phyloP scores from a whole-genome alignment of 30 jellyfish, hydroid and myxozoan genomes.

The Catostylus mosaicus region DNA sequence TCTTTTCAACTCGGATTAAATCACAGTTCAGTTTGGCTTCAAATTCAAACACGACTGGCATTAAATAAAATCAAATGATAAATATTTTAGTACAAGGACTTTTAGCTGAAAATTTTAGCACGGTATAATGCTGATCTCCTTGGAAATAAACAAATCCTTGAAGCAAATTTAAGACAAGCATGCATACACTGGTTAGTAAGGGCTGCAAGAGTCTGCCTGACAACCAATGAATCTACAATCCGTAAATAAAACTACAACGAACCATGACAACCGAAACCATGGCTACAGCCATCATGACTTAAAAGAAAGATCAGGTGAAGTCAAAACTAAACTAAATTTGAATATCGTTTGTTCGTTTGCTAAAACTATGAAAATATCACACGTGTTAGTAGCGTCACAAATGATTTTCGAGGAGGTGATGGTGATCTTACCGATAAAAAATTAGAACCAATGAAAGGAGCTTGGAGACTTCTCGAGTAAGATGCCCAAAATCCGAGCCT shows the following conservation, averaged over 20 bases:
- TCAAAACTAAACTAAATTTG: not conserved
- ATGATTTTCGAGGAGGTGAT: slow-evolving; percentile 9
- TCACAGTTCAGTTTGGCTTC: too few species aligned
- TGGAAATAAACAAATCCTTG: not conserved
- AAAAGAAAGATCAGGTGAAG: slow-evolving; percentile 19
- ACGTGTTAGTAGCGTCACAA: slow-evolving; percentile 34
- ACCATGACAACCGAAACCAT: slow-evolving; percentile 10
- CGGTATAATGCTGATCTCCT: too few species aligned
- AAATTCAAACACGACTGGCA: too few species aligned
- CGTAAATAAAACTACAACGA: too few species aligned
- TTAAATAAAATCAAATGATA: too few species aligned
- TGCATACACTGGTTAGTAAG: too few species aligned
- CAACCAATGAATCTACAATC: too few species aligned
- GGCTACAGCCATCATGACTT: not conserved
- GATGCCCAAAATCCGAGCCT: not conserved
- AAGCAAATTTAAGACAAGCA: too few species aligned
- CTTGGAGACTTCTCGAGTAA: slow-evolving; percentile 12
- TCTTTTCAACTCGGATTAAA: too few species aligned
- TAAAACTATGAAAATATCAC: slow-evolving; percentile 57
- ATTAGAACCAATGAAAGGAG: slow-evolving; percentile 26
- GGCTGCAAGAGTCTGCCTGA: too few species aligned
- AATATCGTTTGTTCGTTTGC: slow-evolving; percentile 4
- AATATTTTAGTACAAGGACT: too few species aligned
- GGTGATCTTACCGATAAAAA: slow-evolving; percentile 7
- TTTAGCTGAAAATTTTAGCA: too few species aligned